These are phyloP conservation scores for Indicator indicator DNA, from an alignment of 2,113 vertebrate genomes.

Conservation along the genomic window DNA sequence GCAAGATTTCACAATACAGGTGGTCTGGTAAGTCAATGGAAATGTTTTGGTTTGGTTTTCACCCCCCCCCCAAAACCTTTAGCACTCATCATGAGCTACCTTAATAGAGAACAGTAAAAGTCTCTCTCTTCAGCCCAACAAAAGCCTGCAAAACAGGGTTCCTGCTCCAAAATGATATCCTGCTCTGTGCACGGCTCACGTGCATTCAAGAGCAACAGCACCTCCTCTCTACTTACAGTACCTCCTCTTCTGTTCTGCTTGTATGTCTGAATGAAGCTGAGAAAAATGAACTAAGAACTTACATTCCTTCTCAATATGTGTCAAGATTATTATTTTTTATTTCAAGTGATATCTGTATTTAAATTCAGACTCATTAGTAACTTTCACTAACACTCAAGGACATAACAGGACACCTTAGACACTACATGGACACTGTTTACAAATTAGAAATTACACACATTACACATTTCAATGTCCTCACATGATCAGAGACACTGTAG, in stretches of 20 bases:
- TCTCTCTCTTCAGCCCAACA: background rate
- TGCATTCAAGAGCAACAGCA: background rate
- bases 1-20: background rate
- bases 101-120: background rate
- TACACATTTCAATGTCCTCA: background rate
- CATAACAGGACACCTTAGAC: background rate
- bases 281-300: background rate
- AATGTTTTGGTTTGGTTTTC: background rate
- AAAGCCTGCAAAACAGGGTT: background rate
- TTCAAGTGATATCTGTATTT: background rate
- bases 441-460: background rate
- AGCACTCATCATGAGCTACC: background rate
- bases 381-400: background rate
- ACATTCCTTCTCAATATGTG: background rate
- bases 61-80: background rate
- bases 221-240: background rate
- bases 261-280: background rate
- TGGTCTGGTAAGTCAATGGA: rapidly evolving
- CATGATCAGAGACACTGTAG: background rate
- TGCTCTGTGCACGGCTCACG: background rate
- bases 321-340: background rate
- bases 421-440: background rate
- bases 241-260: background rate
- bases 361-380: background rate
- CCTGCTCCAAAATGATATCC: background rate